Evolutionary conservation across 2,113 vertebrate genomes (phyloP).

Genomic region (Passer montanus): DNA sequence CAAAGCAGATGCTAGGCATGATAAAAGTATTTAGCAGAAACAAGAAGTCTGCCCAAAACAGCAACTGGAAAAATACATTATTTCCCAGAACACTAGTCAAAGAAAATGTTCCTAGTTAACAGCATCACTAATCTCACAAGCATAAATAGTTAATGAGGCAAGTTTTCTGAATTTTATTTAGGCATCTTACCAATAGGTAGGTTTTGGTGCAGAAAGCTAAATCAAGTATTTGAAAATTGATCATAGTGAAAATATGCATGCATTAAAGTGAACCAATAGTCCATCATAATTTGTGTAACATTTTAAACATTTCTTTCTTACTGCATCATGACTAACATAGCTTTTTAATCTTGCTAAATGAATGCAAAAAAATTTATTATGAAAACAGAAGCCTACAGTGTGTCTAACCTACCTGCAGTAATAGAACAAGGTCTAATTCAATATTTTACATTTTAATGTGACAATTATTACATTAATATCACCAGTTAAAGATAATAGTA

Average conservation of each 20-base stretch:
- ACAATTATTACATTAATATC: slow-evolving; percentile 52
- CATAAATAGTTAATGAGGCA: neutral
- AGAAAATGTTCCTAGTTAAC: neutral
- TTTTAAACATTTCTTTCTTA: neutral
- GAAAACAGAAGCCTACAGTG: neutral
- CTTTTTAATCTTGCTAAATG: neutral
- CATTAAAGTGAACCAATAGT: neutral
- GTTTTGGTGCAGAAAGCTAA: neutral
- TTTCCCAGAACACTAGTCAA: neutral
- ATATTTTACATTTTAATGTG: slow-evolving; percentile 25
- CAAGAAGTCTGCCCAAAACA: neutral
- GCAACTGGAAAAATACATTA: neutral
- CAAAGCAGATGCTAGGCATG: neutral
- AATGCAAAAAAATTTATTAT: neutral
- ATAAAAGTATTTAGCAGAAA: neutral
- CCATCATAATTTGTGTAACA: neutral
- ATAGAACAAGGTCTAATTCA: slow-evolving; percentile 11
- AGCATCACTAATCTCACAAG: neutral
- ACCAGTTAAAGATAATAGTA: slow-evolving; percentile 17
- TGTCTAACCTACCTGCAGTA: neutral
- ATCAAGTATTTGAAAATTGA: neutral
- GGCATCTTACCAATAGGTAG: neutral
- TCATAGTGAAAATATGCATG: neutral
- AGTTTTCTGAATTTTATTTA: neutral
- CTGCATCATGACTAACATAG: neutral